A percentile compares a stretch with the other conserved stretches of the same genome.
Conservation (phyloP, 2,888 invertebrate species). For the Chrysina gloriosa region DNA sequence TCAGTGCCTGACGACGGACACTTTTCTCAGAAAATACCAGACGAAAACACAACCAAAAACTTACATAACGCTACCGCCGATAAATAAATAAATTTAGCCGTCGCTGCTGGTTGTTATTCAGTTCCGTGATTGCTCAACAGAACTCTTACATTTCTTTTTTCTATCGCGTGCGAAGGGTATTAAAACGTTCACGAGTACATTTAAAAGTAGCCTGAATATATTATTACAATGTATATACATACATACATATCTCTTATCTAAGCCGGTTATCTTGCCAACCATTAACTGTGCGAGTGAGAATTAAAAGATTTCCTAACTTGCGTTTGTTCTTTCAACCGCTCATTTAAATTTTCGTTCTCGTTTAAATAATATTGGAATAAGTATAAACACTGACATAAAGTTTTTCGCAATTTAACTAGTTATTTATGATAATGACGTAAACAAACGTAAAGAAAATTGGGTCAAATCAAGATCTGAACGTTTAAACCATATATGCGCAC, state of each 20-base stretch:
- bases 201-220: conserved; percentile 35
- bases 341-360: background rate
- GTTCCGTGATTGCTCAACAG: conserved; percentile 35
- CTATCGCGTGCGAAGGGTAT: conserved; percentile 37
- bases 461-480: conserved; percentile 8
- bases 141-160: conserved; percentile 2
- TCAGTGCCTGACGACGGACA: conserved; percentile 25
- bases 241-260: conserved; percentile 31
- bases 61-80: conserved; percentile 30
- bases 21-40: conserved; percentile 21
- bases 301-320: conserved; percentile 27
- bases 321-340: conserved; percentile 10
- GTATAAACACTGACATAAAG: background rate
- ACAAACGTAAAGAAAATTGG: conserved; percentile 20
- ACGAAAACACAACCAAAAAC: conserved; percentile 31
- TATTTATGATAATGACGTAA: conserved; percentile 12
- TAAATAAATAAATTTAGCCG: conserved; percentile 26
- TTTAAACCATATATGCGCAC: background rate
- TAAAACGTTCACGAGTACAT: conserved; percentile 30
- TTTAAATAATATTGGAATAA: conserved; percentile 14
- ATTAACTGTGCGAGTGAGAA: conserved; percentile 26
- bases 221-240: conserved; percentile 29
- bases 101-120: conserved; percentile 14
- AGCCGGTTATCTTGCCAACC: conserved; percentile 25
- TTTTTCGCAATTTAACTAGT: background rate